Percentiles rank a stretch among this genome's conserved stretches.
Conservation (phyloP, 2,888 invertebrate genomes). For the Eueremaeus valkanovi region DNA sequence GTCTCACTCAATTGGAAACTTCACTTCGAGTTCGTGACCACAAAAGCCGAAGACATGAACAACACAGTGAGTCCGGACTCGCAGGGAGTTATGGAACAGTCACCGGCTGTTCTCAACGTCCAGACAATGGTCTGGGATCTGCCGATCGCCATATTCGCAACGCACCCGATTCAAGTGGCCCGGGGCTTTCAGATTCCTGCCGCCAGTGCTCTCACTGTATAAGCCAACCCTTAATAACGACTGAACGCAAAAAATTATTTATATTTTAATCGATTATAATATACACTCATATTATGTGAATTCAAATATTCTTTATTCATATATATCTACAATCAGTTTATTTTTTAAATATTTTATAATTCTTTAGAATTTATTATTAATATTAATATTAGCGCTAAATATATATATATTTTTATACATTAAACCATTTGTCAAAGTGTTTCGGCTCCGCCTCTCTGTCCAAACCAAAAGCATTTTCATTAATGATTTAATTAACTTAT, state of each 20-base stretch:
- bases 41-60: slow-evolving; percentile 53
- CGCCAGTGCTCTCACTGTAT: slow-evolving; percentile 37
- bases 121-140: slow-evolving; percentile 99
- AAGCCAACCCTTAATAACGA: neutral
- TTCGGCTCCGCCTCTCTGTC: slow-evolving; percentile 31
- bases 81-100: slow-evolving; percentile 66
- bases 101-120: slow-evolving; percentile 77
- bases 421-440: slow-evolving; percentile 16
- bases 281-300: neutral
- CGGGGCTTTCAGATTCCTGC: slow-evolving; percentile 44
- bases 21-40: slow-evolving; percentile 96
- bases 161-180: slow-evolving; percentile 62
- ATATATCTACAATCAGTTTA: neutral
- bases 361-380: neutral
- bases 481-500: neutral
- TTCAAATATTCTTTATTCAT: slow-evolving; percentile 10
- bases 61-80: slow-evolving; percentile 47
- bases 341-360: slow-evolving; percentile 33
- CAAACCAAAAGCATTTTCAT: neutral
- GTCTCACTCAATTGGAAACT: slow-evolving; percentile 87
- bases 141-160: slow-evolving; percentile 87
- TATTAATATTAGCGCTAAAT: neutral
- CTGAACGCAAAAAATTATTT: neutral
- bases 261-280: slow-evolving; percentile 12
- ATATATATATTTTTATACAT: slow-evolving; percentile 30